Evolutionary conservation across 2,797 vertebrate genomes (phyloP), one percentile per base, ranked within the genome.

Genomic region (Protosalanx chinensis): DNA sequence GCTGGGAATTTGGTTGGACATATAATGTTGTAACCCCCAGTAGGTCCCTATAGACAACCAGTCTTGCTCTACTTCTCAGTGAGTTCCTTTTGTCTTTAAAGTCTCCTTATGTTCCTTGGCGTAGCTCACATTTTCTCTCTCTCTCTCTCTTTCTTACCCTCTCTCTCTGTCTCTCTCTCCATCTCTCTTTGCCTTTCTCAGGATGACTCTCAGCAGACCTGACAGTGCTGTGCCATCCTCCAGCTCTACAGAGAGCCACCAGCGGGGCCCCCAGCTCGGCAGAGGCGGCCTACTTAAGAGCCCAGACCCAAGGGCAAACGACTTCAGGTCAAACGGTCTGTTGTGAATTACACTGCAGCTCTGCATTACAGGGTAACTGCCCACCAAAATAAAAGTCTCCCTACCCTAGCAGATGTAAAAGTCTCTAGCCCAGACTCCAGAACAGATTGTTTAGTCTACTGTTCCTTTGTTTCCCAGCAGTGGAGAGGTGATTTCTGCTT

Each of bases 381-480:
- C 7, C 66, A 5, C 18, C 18, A 6, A 33, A 53, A 67, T 29
- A 20, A 33, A 68, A 67, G n/a, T 20, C 16, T 16, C 27, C 12
- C 23, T 32, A 30, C 16, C 30, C 51, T 56, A 56, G 18, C 15
- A 16, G 6, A n/a, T 5, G 18, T 56, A n/a, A 29, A 7, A 59
- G 4, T 16, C 18, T 5, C 51, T 0, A 6, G 18, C 18, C 4
- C 51, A 56, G 51, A 56, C 51, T 64, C 65, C 76, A 70, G 27
- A 69, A 69, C 29, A 58, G 1, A 29, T 74, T 76, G 59, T 53
- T 79, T 5, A 32, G 29, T 71, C 64, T 62, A 66, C 67, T 78
- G 70, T 29, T 88, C 76, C 81, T 86, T 88, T 90, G 87, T 90
- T 85, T 86, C 86, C 82, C 91, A 92, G 88, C 89, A 88, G 76